Percentiles rank a stretch among this genome's conserved stretches.
phyloP scores from a whole-genome alignment of 2,113 vertebrate genomes.

The Marmota flaviventris region DNA sequence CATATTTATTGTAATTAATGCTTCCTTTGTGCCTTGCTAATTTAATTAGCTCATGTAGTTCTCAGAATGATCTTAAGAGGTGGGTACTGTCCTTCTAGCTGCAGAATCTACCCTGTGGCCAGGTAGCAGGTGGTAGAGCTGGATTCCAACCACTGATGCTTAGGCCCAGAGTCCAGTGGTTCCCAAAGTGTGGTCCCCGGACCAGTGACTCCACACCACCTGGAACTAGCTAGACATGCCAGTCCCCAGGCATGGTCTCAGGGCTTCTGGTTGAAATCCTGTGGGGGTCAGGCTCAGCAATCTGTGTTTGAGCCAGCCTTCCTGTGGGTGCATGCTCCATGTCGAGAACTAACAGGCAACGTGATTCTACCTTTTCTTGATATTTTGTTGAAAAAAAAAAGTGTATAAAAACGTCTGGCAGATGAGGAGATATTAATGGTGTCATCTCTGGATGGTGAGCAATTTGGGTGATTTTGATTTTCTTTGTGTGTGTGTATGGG shows the following conservation, averaged over 20 bases:
- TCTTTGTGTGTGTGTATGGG: background rate
- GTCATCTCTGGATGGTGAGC: background rate
- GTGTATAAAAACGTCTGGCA: background rate
- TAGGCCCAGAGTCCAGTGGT: background rate
- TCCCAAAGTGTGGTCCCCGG: background rate
- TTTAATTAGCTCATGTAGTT: background rate
- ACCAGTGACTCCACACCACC: background rate
- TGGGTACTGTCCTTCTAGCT: background rate
- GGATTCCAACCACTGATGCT: background rate
- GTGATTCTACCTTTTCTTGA: background rate
- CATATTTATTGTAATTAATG: constrained; percentile 44
- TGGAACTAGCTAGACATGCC: background rate
- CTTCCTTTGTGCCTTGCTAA: background rate
- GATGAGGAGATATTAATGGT: background rate
- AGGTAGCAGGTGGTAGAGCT: background rate
- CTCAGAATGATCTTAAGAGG: background rate
- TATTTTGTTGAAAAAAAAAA: background rate
- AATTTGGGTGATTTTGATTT: constrained; percentile 12
- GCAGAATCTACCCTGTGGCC: background rate
- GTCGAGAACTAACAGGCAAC: background rate
- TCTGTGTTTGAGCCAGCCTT: background rate
- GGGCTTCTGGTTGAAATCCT: no score
- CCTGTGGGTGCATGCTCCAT: accelerated
- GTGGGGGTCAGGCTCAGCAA: background rate
- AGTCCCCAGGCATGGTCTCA: background rate